Base-by-base conservation (phyloP, 1,140 invertebrate genomes). In the Drosophila oshimai region DNA sequence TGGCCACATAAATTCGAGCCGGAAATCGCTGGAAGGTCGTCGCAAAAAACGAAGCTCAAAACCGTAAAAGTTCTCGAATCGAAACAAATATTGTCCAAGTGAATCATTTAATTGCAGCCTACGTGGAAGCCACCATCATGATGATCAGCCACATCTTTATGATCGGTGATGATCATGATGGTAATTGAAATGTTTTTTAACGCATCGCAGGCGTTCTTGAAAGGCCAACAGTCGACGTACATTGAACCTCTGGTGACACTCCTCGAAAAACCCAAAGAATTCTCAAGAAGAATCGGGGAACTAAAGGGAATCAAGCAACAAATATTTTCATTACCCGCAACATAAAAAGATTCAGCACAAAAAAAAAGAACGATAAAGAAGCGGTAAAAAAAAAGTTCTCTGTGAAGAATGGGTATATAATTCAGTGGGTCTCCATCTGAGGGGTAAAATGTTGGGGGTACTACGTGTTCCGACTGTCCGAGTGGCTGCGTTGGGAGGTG, bases 101-200 rank as follows among this genome's bases (percentile, higher is more conserved):
- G 79, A 86, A 61, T 80, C 81, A 86, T 64, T 75, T 50, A 83
- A 74, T 83, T 46, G 45, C 74, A 72, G 75, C 75, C 79, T 60
- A 84, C 80, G 55, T 71, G 41, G 45, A 50, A 74, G 51, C 58
- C 55, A 74, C 70, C 74, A 74, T 31, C 47, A 37, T 17, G 15
- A 28, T 12, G 15, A 53, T 31, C 26, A 10, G 31, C 42, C 28
- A 37, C 34, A 55, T 53, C 26, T 60, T 60, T 60, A 75, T 39
- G 9, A 37, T 33, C 37, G 37, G 6, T 31, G 54, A 75, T 39
- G 9, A 37, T 33, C 37, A 29, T 5, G 31, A n/a, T 57, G 53
- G 20, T 51, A 33, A 26, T 46, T 60, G 33, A 51, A 26, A 71
- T 50, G 15, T 37, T 39, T 17, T 28, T 50, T 9, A 42, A 29